These are phyloP conservation scores for Heliornis fulica DNA, from an alignment of 2,113 vertebrate species.

Conservation along the genomic window DNA sequence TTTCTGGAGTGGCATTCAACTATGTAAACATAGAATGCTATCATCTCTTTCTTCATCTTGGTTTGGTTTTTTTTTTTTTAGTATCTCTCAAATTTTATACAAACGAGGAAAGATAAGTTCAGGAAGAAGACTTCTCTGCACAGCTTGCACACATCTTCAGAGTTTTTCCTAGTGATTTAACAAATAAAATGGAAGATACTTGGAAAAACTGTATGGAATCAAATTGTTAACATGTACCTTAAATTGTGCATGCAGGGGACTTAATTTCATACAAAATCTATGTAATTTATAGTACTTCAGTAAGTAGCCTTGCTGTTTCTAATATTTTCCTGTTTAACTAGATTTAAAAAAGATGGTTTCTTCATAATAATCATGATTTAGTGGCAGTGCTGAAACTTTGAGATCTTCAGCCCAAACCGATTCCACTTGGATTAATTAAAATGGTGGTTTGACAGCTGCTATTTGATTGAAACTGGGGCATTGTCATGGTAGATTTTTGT, in stretches of 20 bases:
- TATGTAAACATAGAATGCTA: not conserved
- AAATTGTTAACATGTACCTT: not conserved
- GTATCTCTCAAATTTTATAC: not conserved
- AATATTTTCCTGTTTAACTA: not conserved
- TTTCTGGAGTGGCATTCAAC: not conserved
- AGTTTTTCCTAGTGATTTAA: not conserved
- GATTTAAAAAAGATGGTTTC: not conserved
- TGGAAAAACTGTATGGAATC: not conserved
- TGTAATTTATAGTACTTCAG: not conserved
- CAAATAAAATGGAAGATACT: not conserved
- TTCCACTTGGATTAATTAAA: not conserved
- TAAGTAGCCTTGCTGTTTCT: not conserved
- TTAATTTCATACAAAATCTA: not conserved
- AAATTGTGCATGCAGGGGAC: not conserved
- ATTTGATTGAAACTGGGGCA: not conserved
- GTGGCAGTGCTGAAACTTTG: not conserved
- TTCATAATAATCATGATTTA: not conserved
- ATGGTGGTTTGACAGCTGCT: not conserved
- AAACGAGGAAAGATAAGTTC: not conserved
- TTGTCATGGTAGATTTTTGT: not conserved
- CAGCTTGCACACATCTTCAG: not conserved
- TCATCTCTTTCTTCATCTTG: not conserved
- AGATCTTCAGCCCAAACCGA: not conserved
- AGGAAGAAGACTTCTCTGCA: not conserved
- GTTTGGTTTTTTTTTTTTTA: too few species aligned